A percentile compares a stretch with the other conserved stretches of the same genome.
Conservation (phyloP, 1,140 invertebrate genomes). For the Cylas formicarius region DNA sequence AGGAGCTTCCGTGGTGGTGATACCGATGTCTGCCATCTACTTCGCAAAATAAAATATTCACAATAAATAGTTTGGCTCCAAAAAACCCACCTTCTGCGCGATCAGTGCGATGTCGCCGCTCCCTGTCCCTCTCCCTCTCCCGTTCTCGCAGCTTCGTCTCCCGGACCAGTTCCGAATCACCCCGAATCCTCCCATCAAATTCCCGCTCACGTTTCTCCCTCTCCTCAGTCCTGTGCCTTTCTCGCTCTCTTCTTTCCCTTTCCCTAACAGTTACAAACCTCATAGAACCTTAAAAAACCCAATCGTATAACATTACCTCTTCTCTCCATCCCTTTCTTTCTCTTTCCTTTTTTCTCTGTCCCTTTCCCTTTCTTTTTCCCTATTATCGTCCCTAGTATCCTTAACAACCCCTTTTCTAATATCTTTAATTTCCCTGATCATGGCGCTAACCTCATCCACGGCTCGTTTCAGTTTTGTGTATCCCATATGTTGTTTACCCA, state of each 20-base stretch:
- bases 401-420: slow-evolving; percentile 23
- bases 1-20: slow-evolving; percentile 17
- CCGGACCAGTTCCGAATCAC: slow-evolving; percentile 29
- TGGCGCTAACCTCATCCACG: slow-evolving; percentile 52
- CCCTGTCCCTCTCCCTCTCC: slow-evolving; percentile 36
- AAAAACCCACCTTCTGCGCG: slow-evolving; percentile 31
- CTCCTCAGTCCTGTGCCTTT: slow-evolving; percentile 38
- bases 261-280: too few species aligned
- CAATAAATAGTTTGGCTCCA: slow-evolving; percentile 4
- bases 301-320: slow-evolving; percentile 50
- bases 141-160: slow-evolving; percentile 33
- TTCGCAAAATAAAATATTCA: slow-evolving; percentile 8
- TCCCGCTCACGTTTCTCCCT: slow-evolving; percentile 10
- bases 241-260: slow-evolving; percentile 40
- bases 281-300: too few species aligned
- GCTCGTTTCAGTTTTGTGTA: slow-evolving; percentile 58
- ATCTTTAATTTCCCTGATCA: slow-evolving; percentile 32
- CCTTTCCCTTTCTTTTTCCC: slow-evolving; percentile 20
- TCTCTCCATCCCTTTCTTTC: slow-evolving; percentile 57
- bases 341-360: slow-evolving; percentile 37
- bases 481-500: slow-evolving; percentile 96
- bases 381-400: slow-evolving; percentile 23
- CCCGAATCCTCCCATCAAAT: slow-evolving; percentile 26
- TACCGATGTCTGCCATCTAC: slow-evolving; percentile 27
- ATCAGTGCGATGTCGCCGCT: slow-evolving; percentile 36